Percentiles rank a stretch among this genome's conserved stretches.
phyloP scores from a whole-genome alignment of 2,797 vertebrate genomes.

The Nannoperca australis region DNA sequence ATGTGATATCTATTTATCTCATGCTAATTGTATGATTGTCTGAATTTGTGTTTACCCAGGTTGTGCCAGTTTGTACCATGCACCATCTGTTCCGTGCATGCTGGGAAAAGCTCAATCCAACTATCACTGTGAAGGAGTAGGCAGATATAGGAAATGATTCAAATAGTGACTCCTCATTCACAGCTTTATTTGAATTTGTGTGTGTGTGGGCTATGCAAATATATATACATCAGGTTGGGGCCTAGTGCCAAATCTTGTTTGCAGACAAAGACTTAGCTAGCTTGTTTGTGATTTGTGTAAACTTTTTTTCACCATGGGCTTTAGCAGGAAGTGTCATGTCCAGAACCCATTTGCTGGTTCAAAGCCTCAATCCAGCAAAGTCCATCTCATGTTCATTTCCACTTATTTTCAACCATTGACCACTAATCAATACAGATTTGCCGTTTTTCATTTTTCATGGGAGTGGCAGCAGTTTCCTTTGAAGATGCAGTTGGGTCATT shows the following conservation, averaged over 20 bases:
- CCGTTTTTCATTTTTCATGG: constrained; percentile 57
- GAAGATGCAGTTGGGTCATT: constrained; percentile 45
- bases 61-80: constrained; percentile 3
- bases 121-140: neutral
- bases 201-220: neutral
- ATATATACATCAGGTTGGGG: neutral
- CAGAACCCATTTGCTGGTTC: constrained; percentile 14
- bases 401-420: constrained; percentile 47
- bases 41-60: neutral
- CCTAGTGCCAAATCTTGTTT: neutral
- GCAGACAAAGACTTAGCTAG: constrained; percentile 9
- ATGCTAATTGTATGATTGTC: constrained; percentile 21
- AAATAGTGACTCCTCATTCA: neutral
- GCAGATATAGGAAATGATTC: constrained; percentile 11
- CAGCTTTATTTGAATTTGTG: constrained; percentile 15
- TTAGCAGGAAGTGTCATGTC: constrained; percentile 17
- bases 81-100: constrained; percentile 11
- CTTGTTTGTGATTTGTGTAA: constrained; percentile 16
- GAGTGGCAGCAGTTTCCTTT: constrained; percentile 56
- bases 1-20: constrained; percentile 3
- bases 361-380: constrained; percentile 25
- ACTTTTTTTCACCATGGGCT: constrained; percentile 9
- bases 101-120: constrained; percentile 7
- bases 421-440: constrained; percentile 59
- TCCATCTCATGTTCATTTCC: constrained; percentile 48